phyloP scores from a whole-genome alignment of 2,113 vertebrate genomes.

The Mus spicilegus region DNA sequence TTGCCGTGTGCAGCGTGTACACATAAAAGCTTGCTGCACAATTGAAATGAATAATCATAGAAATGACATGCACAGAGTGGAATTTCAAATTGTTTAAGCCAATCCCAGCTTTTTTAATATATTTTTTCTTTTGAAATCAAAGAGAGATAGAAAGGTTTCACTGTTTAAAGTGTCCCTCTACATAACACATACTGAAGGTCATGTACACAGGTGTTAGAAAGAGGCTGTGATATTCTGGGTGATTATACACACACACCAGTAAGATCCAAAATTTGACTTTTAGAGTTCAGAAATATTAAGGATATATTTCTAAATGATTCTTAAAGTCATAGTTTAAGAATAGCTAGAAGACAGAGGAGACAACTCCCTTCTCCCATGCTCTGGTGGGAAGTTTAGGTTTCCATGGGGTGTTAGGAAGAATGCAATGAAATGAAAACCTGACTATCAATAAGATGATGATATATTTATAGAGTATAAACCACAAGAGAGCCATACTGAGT shows the following conservation, averaged over 20 bases:
- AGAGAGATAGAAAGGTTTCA: not conserved
- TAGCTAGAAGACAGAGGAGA: not conserved
- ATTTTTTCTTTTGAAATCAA: slow-evolving; percentile 45
- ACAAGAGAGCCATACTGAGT: slow-evolving; percentile 65
- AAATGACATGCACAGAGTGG: not conserved
- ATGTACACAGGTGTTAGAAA: not conserved
- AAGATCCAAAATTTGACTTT: not conserved
- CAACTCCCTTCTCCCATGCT: not conserved
- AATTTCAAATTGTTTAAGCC: not conserved
- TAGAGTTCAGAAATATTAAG: not conserved
- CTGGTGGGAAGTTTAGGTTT: slow-evolving; percentile 59
- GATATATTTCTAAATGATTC: not conserved
- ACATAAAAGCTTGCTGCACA: not conserved
- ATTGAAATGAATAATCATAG: not conserved
- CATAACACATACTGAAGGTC: slow-evolving; percentile 17
- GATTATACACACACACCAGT: not conserved
- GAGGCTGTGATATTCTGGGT: not conserved
- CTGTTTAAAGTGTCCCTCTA: slow-evolving; percentile 40
- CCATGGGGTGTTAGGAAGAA: slow-evolving; percentile 20
- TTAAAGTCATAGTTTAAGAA: not conserved
- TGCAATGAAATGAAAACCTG: slow-evolving; percentile 53
- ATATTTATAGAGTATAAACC: slow-evolving; percentile 70
- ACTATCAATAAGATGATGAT: slow-evolving; percentile 65
- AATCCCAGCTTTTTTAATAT: not conserved
- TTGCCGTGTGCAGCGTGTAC: not conserved